Evolutionary conservation across 2,113 vertebrate species (phyloP).

Genomic region (Pollimyrus isidori): DNA sequence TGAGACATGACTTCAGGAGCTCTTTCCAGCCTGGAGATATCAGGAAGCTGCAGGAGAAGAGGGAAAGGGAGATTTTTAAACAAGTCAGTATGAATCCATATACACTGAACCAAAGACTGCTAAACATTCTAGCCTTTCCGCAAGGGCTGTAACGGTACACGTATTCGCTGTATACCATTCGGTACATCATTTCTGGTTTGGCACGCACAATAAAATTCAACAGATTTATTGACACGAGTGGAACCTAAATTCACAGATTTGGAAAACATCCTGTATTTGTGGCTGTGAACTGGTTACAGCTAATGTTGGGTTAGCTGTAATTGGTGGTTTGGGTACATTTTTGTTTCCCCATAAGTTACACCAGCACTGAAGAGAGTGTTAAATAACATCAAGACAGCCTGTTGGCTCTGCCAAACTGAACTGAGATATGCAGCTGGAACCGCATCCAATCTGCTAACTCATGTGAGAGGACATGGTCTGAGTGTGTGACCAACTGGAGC

Average conservation of each 20-base stretch:
- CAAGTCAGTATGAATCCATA: background rate
- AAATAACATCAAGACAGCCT: background rate
- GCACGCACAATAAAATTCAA: background rate
- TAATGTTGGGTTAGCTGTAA: background rate
- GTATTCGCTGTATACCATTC: background rate
- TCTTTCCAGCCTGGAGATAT: slow-evolving; percentile 82
- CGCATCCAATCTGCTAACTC: background rate
- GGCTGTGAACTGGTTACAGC: background rate
- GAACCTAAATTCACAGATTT: background rate
- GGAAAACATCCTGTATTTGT: background rate
- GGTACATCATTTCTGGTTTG: background rate
- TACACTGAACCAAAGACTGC: background rate
- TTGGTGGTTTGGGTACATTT: background rate
- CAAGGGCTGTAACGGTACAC: background rate
- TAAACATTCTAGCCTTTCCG: background rate
- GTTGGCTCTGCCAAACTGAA: background rate
- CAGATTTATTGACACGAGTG: background rate
- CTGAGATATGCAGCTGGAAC: background rate
- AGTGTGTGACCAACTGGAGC: background rate
- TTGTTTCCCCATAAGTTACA: background rate
- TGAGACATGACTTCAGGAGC: slow-evolving; percentile 75
- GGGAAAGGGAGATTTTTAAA: background rate
- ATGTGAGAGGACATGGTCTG: background rate
- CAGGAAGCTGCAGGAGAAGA: slow-evolving; percentile 51
- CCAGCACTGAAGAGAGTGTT: background rate